phyloP scores from a whole-genome alignment of 1,140 invertebrate genomes.

The Helicoverpa zea region DNA sequence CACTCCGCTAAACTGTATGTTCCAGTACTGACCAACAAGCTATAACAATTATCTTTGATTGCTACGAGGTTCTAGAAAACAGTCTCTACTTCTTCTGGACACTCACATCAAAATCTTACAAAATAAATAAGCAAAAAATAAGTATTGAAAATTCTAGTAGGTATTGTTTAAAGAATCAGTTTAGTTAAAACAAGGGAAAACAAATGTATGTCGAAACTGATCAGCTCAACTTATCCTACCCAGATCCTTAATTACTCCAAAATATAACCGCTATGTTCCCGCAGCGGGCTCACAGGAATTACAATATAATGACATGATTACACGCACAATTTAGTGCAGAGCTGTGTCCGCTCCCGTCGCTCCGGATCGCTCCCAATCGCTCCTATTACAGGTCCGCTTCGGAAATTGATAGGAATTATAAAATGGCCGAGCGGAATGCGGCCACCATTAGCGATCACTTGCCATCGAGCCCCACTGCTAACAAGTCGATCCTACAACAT shows the following conservation, averaged over 20 bases:
- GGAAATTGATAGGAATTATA: conserved; percentile 65
- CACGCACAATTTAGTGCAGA: conserved; percentile 22
- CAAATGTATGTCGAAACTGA: no score
- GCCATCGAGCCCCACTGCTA: not conserved
- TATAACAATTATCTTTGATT: no score
- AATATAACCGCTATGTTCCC: not conserved
- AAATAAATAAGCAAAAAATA: no score
- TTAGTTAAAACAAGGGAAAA: no score
- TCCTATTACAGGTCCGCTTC: conserved; percentile 45
- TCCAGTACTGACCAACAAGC: no score
- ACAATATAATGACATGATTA: conserved; percentile 37
- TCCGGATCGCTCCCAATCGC: conserved; percentile 53
- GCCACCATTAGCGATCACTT: conserved; percentile 26
- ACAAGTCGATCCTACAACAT: not conserved
- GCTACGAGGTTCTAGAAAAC: no score
- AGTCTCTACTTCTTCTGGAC: no score
- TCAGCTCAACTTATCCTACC: not conserved
- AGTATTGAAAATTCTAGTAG: no score
- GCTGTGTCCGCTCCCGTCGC: conserved; percentile 34
- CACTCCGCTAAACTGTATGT: no score
- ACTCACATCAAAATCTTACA: no score
- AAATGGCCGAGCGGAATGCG: conserved; percentile 52
- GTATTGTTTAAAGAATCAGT: no score
- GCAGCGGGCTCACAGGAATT: not conserved
- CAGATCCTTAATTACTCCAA: not conserved